Evolutionary conservation across 2,113 vertebrate genomes (phyloP).

Genomic region (Poicephalus meyeri): DNA sequence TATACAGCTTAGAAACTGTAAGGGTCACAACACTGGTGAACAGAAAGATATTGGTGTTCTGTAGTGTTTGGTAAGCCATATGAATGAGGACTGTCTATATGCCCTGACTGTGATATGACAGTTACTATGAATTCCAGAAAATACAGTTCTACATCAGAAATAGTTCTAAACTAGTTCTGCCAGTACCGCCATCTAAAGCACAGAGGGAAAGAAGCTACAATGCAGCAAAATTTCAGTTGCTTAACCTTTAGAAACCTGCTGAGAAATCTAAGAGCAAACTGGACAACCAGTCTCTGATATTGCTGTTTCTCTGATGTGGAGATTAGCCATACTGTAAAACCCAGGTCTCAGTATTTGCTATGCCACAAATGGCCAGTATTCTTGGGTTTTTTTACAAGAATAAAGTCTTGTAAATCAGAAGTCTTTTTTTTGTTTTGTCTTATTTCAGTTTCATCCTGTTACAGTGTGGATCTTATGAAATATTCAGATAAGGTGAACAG

Average conservation of each 20-base stretch:
- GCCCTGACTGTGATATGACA: neutral
- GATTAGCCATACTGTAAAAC: neutral
- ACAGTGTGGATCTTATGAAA: neutral
- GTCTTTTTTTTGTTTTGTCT: neutral
- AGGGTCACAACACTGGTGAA: neutral
- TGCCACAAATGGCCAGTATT: neutral
- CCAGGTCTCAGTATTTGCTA: neutral
- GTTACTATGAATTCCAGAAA: neutral
- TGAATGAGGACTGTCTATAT: neutral
- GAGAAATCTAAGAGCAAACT: neutral
- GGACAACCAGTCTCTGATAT: neutral
- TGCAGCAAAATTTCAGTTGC: neutral
- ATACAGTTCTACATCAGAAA: neutral
- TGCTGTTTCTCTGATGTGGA: neutral
- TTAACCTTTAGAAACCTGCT: neutral
- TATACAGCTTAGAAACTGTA: neutral
- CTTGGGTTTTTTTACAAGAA: neutral
- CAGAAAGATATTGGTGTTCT: neutral
- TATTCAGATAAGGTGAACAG: neutral
- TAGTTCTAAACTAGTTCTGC: neutral
- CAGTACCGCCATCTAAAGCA: neutral
- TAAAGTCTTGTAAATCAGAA: neutral
- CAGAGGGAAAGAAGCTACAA: neutral
- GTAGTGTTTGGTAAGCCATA: neutral
- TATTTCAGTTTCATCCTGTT: neutral